These are phyloP conservation scores for Lagorchestes hirsutus DNA, from an alignment of 2,797 vertebrate species.

Conservation along the genomic window DNA sequence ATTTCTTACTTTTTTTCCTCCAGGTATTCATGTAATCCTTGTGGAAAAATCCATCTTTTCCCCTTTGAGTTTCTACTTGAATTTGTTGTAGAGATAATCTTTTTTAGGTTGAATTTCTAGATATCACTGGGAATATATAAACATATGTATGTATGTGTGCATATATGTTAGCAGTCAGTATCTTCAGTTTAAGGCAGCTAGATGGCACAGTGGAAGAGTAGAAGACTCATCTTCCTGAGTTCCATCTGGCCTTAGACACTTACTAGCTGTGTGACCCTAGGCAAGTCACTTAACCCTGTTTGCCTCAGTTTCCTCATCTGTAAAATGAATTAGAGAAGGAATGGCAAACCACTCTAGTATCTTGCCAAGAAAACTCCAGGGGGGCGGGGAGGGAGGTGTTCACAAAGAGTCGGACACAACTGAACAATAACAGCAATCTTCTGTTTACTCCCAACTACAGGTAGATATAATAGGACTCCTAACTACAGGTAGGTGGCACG, in stretches of 20 bases:
- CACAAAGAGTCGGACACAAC: too few relatives aligned
- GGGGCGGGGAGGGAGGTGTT: too few relatives aligned
- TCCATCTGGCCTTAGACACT: neutral
- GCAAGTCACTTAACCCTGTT: too few relatives aligned
- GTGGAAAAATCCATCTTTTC: neutral
- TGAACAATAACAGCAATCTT: too few relatives aligned
- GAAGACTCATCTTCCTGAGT: neutral
- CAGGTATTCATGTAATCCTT: neutral
- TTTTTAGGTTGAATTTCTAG: neutral
- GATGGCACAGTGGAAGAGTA: neutral
- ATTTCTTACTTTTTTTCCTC: neutral
- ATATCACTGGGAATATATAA: neutral
- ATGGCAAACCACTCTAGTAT: too few relatives aligned
- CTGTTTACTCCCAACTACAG: too few relatives aligned
- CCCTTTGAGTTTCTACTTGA: neutral
- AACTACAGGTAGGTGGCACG: too few relatives aligned
- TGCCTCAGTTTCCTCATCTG: neutral
- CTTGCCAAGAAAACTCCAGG: too few relatives aligned
- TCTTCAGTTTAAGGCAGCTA: neutral
- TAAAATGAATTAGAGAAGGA: too few relatives aligned
- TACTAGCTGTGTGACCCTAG: too few relatives aligned
- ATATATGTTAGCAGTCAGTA: neutral
- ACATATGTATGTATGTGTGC: neutral
- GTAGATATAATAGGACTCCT: too few relatives aligned
- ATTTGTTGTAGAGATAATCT: neutral